Evolutionary conservation across 2,797 vertebrate species (phyloP).

Genomic region (Melanogrammus aeglefinus): DNA sequence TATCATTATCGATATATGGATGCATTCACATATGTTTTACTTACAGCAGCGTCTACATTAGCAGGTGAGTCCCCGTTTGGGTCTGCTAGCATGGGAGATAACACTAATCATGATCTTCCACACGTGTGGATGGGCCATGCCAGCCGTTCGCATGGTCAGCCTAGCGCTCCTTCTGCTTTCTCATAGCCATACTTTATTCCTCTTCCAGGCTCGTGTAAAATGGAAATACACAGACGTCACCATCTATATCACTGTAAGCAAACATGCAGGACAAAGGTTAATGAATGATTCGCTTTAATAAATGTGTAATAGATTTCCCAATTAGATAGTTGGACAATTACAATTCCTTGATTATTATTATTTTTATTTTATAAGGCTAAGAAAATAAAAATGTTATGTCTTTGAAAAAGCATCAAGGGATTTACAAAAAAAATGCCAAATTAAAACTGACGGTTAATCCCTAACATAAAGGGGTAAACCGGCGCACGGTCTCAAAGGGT

Average conservation of each 20-base stretch:
- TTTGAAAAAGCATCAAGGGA: not conserved
- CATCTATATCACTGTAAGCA: slow-evolving; percentile 92
- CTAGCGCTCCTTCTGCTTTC: slow-evolving; percentile 98
- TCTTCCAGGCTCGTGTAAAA: slow-evolving; percentile 98
- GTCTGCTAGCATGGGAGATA: slow-evolving; percentile 99
- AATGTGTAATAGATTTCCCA: not conserved
- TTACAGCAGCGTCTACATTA: slow-evolving; percentile 98
- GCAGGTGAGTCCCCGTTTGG: slow-evolving; percentile 98
- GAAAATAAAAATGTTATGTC: not conserved
- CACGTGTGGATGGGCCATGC: slow-evolving; percentile 97
- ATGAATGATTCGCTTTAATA: not conserved
- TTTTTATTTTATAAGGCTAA: not conserved
- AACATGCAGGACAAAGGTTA: not conserved
- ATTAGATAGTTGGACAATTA: not conserved
- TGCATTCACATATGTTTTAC: slow-evolving; percentile 33
- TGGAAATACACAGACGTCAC: slow-evolving; percentile 99
- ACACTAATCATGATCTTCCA: slow-evolving; percentile 99
- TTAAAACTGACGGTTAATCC: not conserved
- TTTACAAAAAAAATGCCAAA: not conserved
- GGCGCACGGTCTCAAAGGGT: too few relatives aligned
- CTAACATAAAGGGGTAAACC: not conserved
- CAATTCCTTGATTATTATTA: not conserved
- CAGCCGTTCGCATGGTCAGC: too few relatives aligned
- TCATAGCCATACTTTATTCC: slow-evolving; percentile 99
- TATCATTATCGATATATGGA: not conserved